Evolutionary conservation across 2,888 invertebrate species (phyloP).

Genomic region (Eurytoma californica): DNA sequence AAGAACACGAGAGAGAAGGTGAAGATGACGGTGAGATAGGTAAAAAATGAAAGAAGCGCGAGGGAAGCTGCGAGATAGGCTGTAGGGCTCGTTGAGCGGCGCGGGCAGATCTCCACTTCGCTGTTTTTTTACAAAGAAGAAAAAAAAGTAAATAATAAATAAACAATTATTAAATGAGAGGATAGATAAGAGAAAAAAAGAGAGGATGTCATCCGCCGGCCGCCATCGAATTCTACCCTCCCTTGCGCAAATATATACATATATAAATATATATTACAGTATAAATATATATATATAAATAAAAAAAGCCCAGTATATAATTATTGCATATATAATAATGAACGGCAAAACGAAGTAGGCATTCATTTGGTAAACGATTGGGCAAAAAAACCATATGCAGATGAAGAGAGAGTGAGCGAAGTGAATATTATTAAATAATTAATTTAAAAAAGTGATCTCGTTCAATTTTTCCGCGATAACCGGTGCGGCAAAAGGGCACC

Average conservation of each 20-base stretch:
- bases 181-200: constrained; percentile 45
- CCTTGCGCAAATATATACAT: constrained; percentile 62
- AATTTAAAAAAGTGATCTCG: constrained; percentile 17
- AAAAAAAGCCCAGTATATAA: constrained; percentile 49
- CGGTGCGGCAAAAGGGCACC: background rate
- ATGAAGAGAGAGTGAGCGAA: constrained; percentile 32
- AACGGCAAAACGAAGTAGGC: constrained; percentile 51
- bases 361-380: constrained; percentile 50
- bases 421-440: constrained; percentile 45
- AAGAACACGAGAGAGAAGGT: constrained; percentile 7
- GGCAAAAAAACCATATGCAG: background rate
- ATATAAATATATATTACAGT: constrained; percentile 58
- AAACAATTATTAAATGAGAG: constrained; percentile 52
- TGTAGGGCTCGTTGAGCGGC: constrained; percentile 45
- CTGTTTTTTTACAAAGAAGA: constrained; percentile 56
- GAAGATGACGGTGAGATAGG: constrained; percentile 6
- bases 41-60: constrained; percentile 6
- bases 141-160: constrained; percentile 58
- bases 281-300: constrained; percentile 57
- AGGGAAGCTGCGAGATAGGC: constrained; percentile 19
- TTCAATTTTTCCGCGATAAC: constrained; percentile 46
- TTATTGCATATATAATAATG: constrained; percentile 55
- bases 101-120: constrained; percentile 37
- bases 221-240: constrained; percentile 64
- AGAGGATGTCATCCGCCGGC: constrained; percentile 57